phyloP scores from a whole-genome alignment of 2,797 vertebrate genomes.

The Ctenopoma multispine region DNA sequence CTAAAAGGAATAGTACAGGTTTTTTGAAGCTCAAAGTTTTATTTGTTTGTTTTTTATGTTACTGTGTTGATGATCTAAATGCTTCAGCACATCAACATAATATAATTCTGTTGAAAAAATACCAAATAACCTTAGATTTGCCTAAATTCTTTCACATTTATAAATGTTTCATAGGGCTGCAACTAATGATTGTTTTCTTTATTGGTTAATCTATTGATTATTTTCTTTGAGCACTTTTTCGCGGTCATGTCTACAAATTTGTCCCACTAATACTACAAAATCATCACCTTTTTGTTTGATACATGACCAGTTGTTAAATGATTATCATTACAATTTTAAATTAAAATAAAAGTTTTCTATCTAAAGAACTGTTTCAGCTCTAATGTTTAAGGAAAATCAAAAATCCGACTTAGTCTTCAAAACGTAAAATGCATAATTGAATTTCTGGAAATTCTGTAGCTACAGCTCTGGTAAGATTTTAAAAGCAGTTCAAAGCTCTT shows the following conservation, averaged over 20 bases:
- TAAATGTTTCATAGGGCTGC: background rate
- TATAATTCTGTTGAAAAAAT: no score
- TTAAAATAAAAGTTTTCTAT: background rate
- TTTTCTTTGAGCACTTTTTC: no score
- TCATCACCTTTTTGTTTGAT: background rate
- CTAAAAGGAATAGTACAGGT: no score
- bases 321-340: background rate
- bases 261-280: background rate
- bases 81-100: no score
- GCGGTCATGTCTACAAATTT: background rate
- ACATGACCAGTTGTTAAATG: background rate
- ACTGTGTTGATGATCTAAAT: background rate
- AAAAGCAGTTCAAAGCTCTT: constrained; percentile 7
- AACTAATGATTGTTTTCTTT: background rate
- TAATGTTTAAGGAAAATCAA: background rate
- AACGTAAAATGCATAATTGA: background rate
- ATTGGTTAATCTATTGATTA: background rate
- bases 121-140: background rate
- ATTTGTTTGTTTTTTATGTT: background rate
- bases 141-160: background rate
- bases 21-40: no score
- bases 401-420: background rate
- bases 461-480: background rate
- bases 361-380: background rate
- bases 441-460: background rate